phyloP scores from a whole-genome alignment of 2,888 invertebrate species.

The Muscina levida region DNA sequence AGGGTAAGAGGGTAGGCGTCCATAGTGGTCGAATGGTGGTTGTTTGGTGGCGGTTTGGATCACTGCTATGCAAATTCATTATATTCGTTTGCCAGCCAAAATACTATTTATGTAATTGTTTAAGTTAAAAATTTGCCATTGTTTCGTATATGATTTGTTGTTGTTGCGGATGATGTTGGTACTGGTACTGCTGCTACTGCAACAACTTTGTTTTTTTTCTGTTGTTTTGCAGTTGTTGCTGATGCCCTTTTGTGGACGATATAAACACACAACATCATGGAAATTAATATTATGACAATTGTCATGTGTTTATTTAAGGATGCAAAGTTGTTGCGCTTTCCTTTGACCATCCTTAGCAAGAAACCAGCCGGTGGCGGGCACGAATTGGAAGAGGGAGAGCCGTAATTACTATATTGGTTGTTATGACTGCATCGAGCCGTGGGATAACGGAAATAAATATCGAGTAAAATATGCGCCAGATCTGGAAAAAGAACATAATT shows the following conservation, averaged over 20 bases:
- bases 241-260: constrained; percentile 35
- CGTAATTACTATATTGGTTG: constrained; percentile 57
- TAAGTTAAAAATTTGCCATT: constrained; percentile 75
- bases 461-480: not conserved
- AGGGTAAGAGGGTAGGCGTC: no score
- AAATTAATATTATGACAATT: constrained; percentile 59
- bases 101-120: constrained; percentile 68
- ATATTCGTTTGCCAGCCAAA: not conserved
- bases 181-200: constrained; percentile 14
- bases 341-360: constrained; percentile 4
- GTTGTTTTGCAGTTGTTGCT: constrained; percentile 28
- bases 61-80: constrained; percentile 53
- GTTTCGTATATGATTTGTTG: constrained; percentile 78
- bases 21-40: not conserved
- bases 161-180: constrained; percentile 31
- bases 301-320: constrained; percentile 5
- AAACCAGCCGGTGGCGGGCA: no score
- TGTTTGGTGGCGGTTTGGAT: not conserved
- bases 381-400: constrained; percentile 55
- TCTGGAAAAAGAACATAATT: no score
- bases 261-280: constrained; percentile 33
- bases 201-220: constrained; percentile 3
- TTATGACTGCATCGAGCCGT: constrained; percentile 70
- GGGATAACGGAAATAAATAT: constrained; percentile 45
- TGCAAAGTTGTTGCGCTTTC: constrained; percentile 53